Conservation (phyloP, 2,113 vertebrate genomes). For the Rhinopomastus cyanomelas region DNA sequence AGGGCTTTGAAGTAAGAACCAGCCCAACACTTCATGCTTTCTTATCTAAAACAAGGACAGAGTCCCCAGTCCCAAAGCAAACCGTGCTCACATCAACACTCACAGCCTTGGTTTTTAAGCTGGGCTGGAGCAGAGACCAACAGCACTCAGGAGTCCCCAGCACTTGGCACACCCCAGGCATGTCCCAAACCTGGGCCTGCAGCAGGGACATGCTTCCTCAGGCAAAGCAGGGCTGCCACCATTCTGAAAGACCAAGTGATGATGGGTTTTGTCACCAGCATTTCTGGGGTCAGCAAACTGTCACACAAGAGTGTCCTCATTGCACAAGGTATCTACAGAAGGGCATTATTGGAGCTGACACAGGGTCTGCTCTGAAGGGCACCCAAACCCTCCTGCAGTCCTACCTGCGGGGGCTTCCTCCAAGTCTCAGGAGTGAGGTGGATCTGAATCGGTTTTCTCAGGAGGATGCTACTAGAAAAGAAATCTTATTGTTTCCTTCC, state of each 20-base stretch:
- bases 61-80: background rate
- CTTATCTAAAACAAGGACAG: background rate
- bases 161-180: background rate
- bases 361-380: background rate
- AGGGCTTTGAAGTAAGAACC: background rate
- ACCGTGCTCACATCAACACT: background rate
- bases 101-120: background rate
- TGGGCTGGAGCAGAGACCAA: background rate
- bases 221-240: background rate
- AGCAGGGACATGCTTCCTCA: background rate
- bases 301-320: background rate
- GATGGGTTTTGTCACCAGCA: background rate
- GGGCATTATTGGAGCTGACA: rapidly evolving
- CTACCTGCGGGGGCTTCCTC: background rate
- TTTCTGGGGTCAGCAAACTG: background rate
- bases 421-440: rapidly evolving
- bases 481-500: background rate
- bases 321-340: background rate
- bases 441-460: background rate
- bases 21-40: background rate
- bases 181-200: background rate
- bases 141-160: rapidly evolving
- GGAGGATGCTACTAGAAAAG: background rate
- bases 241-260: background rate
- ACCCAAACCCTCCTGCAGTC: background rate